phyloP scores from a whole-genome alignment of 1,140 invertebrate genomes.

The Scaptomyza montana region DNA sequence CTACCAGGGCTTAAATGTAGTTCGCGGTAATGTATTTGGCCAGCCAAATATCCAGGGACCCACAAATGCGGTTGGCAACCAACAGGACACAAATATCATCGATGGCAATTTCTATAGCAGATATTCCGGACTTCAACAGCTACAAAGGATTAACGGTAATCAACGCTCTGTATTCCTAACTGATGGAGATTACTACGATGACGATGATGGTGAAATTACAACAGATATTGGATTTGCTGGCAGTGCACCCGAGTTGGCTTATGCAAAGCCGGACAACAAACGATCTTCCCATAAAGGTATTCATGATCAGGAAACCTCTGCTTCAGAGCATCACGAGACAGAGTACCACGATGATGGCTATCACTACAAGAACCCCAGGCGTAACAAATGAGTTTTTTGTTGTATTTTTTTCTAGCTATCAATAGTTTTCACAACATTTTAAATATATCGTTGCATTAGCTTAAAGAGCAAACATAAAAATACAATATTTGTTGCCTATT shows the following conservation, averaged over 20 bases:
- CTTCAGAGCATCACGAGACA: constrained; percentile 47
- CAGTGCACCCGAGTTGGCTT: constrained; percentile 35
- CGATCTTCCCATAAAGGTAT: neutral
- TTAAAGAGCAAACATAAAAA: constrained; percentile 53
- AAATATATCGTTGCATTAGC: constrained; percentile 63
- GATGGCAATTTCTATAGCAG: constrained; percentile 68
- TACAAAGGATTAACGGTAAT: constrained; percentile 48
- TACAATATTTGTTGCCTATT: constrained; percentile 35
- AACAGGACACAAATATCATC: constrained; percentile 70
- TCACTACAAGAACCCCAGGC: constrained; percentile 64
- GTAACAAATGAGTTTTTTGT: constrained; percentile 14
- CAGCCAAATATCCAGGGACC: constrained; percentile 64
- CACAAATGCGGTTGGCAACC: constrained; percentile 48
- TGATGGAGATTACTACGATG: constrained; percentile 55
- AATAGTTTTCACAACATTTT: neutral
- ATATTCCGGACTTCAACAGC: constrained; percentile 16
- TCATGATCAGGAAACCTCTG: constrained; percentile 32
- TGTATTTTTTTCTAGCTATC: constrained; percentile 9
- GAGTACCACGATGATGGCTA: constrained; percentile 68
- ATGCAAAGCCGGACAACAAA: constrained; percentile 36
- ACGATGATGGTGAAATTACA: constrained; percentile 26
- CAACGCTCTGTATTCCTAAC: constrained; percentile 42
- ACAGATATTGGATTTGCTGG: constrained; percentile 54
- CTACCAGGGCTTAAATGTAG: constrained; percentile 70
- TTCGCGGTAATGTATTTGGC: constrained; percentile 61